A percentile compares a stretch with the other conserved stretches of the same genome.
phyloP scores from a whole-genome alignment of 2,888 invertebrate species.

The Platycheirus albimanus region DNA sequence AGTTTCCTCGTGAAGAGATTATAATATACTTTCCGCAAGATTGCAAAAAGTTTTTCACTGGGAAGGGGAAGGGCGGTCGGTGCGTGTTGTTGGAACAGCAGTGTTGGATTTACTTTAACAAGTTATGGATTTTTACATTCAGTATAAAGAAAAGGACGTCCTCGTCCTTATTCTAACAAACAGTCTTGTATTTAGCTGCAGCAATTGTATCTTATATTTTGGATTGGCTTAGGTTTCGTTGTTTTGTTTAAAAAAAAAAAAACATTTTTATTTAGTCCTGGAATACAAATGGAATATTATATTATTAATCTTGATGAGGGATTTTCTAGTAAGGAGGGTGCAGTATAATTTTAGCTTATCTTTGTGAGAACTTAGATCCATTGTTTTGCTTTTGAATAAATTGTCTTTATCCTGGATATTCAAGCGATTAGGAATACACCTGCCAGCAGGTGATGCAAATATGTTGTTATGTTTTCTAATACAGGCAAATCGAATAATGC shows the following conservation, averaged over 20 bases:
- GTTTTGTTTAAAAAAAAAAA: neutral
- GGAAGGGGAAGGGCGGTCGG: neutral
- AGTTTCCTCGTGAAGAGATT: slow-evolving; percentile 19
- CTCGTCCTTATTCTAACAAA: neutral
- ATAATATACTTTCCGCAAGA: slow-evolving; percentile 51
- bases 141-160: too few species aligned
- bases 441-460: too few species aligned
- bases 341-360: neutral
- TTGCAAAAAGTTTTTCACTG: slow-evolving; percentile 44
- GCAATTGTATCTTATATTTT: neutral
- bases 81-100: neutral
- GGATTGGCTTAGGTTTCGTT: slow-evolving; percentile 1
- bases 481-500: too few species aligned
- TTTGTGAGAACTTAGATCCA: neutral
- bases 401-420: neutral
- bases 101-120: slow-evolving; percentile 15
- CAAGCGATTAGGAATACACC: too few species aligned
- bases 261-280: neutral
- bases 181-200: neutral
- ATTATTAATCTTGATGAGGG: slow-evolving; percentile 6
- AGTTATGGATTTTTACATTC: slow-evolving; percentile 16
- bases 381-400: neutral
- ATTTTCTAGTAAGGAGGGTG: neutral
- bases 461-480: too few species aligned
- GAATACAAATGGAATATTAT: slow-evolving; percentile 7